These are phyloP conservation scores for Phyllotreta cruciferae DNA, from an alignment of 2,888 invertebrate genomes.

Conservation along the genomic window DNA sequence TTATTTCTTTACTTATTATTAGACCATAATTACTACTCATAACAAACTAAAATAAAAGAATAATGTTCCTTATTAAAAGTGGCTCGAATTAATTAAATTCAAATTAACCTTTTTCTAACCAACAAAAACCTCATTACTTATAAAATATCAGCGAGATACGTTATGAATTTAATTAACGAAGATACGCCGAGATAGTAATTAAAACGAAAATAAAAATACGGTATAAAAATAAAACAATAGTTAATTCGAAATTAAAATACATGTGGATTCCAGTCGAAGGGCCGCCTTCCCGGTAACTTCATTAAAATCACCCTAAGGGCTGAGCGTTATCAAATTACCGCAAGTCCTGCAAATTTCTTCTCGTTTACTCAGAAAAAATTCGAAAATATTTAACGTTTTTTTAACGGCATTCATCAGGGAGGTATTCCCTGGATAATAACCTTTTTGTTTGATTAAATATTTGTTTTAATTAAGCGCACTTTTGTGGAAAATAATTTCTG, in stretches of 20 bases:
- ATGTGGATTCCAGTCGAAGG: constrained; percentile 6
- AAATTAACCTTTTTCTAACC: too few species aligned
- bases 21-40: too few species aligned
- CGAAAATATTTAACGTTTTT: constrained; percentile 22
- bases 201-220: constrained; percentile 1
- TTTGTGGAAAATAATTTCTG: too few species aligned
- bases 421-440: neutral
- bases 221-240: neutral
- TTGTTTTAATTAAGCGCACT: too few species aligned
- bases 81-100: too few species aligned
- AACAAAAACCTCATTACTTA: constrained; percentile 5
- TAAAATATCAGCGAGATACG: constrained; percentile 1
- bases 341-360: constrained; percentile 25
- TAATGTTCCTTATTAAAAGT: too few species aligned
- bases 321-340: constrained; percentile 14
- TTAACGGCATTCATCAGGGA: neutral
- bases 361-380: constrained; percentile 19
- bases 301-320: constrained; percentile 12
- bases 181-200: neutral
- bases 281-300: constrained; percentile 2
- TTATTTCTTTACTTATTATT: too few species aligned
- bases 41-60: too few species aligned
- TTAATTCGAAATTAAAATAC: constrained; percentile 12
- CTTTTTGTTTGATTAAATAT: too few species aligned
- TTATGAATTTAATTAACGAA: constrained; percentile 14